These are phyloP conservation scores for Lethrus apterus DNA, from an alignment of 1,140 invertebrate species.

Conservation along the genomic window DNA sequence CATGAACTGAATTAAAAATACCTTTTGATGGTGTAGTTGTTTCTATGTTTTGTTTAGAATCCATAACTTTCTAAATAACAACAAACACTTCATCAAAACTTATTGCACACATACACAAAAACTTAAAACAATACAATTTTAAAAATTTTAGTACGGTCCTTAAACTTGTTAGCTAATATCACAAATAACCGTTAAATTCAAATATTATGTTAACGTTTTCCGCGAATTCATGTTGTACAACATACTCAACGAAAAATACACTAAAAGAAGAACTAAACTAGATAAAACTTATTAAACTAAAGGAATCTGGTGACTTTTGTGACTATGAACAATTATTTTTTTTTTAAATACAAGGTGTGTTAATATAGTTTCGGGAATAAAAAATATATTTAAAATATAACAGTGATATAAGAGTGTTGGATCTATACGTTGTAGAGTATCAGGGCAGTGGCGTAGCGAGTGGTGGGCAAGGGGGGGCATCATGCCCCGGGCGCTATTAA, in stretches of 20 bases:
- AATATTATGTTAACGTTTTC: slow-evolving; percentile 9
- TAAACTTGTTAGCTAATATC: background rate
- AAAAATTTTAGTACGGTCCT: background rate
- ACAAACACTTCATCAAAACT: background rate
- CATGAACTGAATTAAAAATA: slow-evolving; percentile 6
- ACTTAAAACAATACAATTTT: background rate
- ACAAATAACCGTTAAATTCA: slow-evolving; percentile 9
- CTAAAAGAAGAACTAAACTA: no score
- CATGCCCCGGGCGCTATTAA: no score
- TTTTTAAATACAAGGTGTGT: no score
- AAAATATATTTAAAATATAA: no score
- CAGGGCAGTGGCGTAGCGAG: no score
- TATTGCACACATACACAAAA: background rate
- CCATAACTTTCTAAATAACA: slow-evolving; percentile 13
- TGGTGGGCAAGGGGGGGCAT: no score
- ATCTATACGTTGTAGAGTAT: no score
- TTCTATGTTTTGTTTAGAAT: slow-evolving; percentile 1
- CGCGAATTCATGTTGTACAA: slow-evolving; percentile 1
- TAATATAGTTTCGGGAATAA: no score
- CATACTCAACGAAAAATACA: background rate
- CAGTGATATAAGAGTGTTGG: no score
- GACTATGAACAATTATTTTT: no score
- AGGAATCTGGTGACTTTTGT: no score
- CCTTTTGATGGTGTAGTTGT: slow-evolving; percentile 8
- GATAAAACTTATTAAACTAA: no score